phyloP scores from a whole-genome alignment of 2,113 vertebrate genomes.

The Fukomys damarensis region DNA sequence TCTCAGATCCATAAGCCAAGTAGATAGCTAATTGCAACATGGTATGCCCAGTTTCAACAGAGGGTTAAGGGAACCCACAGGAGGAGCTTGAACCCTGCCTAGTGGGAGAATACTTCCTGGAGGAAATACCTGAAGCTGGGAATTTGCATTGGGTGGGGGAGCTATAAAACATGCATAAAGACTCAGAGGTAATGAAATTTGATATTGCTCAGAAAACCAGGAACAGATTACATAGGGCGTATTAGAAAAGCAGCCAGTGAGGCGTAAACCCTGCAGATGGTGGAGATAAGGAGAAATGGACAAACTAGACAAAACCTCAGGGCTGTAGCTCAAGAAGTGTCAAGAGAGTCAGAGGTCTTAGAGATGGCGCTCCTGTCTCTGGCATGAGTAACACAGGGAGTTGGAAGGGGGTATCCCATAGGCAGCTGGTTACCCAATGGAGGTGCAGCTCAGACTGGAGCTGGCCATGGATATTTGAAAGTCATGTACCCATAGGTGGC shows the following conservation, averaged over 20 bases:
- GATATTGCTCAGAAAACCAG: constrained; percentile 64
- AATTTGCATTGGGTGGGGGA: constrained; percentile 1
- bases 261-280: constrained; percentile 38
- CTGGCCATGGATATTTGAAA: not conserved
- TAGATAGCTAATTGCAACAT: not conserved
- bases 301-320: not conserved
- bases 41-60: not conserved
- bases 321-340: not conserved
- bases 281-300: constrained; percentile 34
- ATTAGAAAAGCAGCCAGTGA: constrained; percentile 58
- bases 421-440: not conserved
- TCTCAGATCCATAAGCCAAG: not conserved
- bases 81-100: not conserved
- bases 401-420: not conserved
- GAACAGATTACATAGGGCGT: constrained; percentile 38
- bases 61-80: constrained; percentile 56
- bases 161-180: constrained; percentile 4
- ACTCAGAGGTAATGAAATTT: constrained; percentile 48
- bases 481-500: not conserved
- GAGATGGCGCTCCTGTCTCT: not conserved
- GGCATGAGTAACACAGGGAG: not conserved
- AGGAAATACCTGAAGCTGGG: constrained; percentile 15
- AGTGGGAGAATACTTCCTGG: constrained; percentile 44
- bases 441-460: not conserved
- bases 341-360: not conserved